A percentile compares a stretch with the other conserved stretches of the same genome.
Conservation (phyloP, 2,113 vertebrate species). For the Psittacara wagleri region DNA sequence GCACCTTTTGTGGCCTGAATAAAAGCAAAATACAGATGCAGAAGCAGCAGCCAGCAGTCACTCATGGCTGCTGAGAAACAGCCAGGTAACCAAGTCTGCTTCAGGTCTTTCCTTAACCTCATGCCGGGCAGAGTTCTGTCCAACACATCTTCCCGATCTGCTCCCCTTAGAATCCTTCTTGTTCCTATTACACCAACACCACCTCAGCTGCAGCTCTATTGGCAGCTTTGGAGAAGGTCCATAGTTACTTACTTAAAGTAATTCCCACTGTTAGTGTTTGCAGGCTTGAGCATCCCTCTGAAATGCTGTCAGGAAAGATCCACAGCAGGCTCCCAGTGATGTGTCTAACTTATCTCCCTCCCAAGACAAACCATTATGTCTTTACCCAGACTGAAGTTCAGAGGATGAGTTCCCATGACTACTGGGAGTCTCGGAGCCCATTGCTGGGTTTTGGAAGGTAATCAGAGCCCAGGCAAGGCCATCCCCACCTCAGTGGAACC, state of each 20-base stretch:
- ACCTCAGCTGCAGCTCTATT: not conserved
- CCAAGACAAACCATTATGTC: fast-evolving
- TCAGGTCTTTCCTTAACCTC: not conserved
- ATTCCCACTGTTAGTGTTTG: not conserved
- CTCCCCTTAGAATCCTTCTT: not conserved
- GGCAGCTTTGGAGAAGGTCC: not conserved
- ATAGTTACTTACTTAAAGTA: not conserved
- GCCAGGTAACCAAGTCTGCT: not conserved
- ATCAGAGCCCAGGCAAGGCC: fast-evolving
- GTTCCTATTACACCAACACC: fast-evolving
- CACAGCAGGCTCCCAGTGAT: not conserved
- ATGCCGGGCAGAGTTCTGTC: not conserved
- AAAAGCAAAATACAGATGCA: not conserved
- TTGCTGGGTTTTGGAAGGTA: fast-evolving
- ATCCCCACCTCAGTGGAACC: fast-evolving
- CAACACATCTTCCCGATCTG: not conserved
- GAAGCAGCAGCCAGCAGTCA: not conserved
- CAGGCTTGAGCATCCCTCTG: not conserved
- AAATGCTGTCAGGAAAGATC: not conserved
- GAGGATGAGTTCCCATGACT: not conserved
- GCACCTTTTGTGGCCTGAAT: not conserved
- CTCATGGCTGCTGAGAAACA: not conserved
- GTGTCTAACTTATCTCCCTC: not conserved
- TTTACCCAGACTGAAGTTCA: not conserved
- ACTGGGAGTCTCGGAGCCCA: not conserved